Conservation (phyloP, 2,888 invertebrate species). For the Caenorhabditis sp. region DNA sequence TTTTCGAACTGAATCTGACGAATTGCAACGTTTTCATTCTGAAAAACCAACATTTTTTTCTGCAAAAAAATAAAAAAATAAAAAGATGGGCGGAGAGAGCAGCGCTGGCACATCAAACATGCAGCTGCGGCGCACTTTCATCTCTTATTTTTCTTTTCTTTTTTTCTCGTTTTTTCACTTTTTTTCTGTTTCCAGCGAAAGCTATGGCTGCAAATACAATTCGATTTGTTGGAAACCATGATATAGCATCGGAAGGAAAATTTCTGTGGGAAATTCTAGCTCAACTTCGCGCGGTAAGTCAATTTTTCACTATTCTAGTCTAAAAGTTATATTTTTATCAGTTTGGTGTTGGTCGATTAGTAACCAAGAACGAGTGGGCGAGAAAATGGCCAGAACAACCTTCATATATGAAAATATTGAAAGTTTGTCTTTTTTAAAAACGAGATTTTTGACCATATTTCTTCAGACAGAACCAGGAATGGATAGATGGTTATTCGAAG, state of each 20-base stretch:
- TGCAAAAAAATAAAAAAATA: not conserved
- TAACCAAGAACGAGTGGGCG: conserved; percentile 69
- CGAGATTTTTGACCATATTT: not conserved
- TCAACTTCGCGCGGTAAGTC: conserved; percentile 56
- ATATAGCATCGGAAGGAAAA: conserved; percentile 67
- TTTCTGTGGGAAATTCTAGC: conserved; percentile 68
- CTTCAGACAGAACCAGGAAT: conserved; percentile 64
- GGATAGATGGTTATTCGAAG: conserved; percentile 67
- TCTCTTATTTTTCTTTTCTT: not conserved
- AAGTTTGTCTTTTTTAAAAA: conserved; percentile 41
- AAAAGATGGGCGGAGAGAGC: not conserved
- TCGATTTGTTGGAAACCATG: conserved; percentile 67
- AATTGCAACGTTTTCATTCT: not conserved
- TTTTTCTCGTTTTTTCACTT: conserved; percentile 2
- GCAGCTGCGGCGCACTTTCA: not conserved
- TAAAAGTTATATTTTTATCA: conserved; percentile 17
- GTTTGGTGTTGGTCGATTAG: conserved; percentile 68
- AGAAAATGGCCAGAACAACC: conserved; percentile 68
- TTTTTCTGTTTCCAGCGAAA: not conserved
- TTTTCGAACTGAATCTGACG: conserved; percentile 52
- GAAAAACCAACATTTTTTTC: not conserved
- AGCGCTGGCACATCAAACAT: not conserved
- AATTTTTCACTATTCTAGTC: not conserved
- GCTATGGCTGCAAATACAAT: conserved; percentile 43
- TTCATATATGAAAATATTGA: conserved; percentile 64